phyloP scores from a whole-genome alignment of 2,888 invertebrate genomes.

The Platynereis dumerilii region DNA sequence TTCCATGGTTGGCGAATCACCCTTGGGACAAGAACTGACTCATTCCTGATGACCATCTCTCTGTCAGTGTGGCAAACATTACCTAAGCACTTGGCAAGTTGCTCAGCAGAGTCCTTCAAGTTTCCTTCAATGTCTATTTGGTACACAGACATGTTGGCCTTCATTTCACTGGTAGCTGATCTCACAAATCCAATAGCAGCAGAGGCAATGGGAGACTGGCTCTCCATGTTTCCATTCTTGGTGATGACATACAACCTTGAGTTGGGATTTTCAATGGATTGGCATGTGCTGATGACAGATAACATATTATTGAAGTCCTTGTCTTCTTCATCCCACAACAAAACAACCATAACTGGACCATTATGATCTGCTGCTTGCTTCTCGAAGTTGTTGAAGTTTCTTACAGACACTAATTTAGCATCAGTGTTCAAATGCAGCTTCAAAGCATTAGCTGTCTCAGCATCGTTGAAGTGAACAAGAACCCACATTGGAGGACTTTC shows the following conservation, averaged over 20 bases:
- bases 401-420: not conserved
- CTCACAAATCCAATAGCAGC: conserved; percentile 5
- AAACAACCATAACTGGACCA: conserved; percentile 4
- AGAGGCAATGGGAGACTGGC: not conserved
- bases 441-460: not conserved
- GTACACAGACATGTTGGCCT: conserved; percentile 10
- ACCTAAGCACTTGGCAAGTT: not conserved
- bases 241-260: not conserved
- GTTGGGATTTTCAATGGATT: not conserved
- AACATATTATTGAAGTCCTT: not conserved
- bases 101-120: too few relatives aligned
- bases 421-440: not conserved
- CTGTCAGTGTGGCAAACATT: not conserved
- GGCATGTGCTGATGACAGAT: not conserved
- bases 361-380: not conserved
- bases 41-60: conserved; percentile 2
- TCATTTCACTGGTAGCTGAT: conserved; percentile 17
- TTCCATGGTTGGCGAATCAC: conserved; percentile 10
- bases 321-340: conserved; percentile 16
- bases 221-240: not conserved
- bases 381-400: conserved; percentile 5
- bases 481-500: conserved; percentile 14
- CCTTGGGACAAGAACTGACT: not conserved
- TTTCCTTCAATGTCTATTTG: conserved; percentile 1
- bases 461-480: conserved; percentile 4